Evolutionary conservation across 2,888 invertebrate species (phyloP).

Genomic region (Trisateles emortualis): DNA sequence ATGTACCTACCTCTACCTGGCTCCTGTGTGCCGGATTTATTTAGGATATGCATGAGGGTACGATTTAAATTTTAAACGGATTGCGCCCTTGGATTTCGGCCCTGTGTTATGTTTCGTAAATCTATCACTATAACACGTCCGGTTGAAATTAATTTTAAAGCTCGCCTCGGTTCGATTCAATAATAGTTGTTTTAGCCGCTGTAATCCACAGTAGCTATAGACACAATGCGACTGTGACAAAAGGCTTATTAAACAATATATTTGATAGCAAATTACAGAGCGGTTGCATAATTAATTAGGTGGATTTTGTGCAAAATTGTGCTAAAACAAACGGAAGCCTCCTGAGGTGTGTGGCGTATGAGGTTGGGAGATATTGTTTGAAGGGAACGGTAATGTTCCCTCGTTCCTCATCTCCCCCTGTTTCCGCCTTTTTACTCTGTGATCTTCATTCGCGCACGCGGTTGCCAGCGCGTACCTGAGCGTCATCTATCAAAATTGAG

Average conservation of each 20-base stretch:
- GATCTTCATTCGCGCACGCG: conserved; percentile 23
- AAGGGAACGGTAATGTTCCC: conserved; percentile 42
- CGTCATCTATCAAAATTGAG: conserved; percentile 49
- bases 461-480: conserved; percentile 25
- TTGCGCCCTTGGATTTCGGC: conserved; percentile 84
- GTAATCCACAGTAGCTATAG: conserved; percentile 62
- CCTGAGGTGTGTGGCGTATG: conserved; percentile 39
- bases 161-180: conserved; percentile 69
- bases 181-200: conserved; percentile 73
- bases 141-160: conserved; percentile 66
- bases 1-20: conserved; percentile 82
- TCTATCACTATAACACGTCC: conserved; percentile 76
- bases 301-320: conserved; percentile 48
- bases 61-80: conserved; percentile 87
- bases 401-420: conserved; percentile 23
- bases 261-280: conserved; percentile 59
- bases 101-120: conserved; percentile 80
- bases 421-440: conserved; percentile 31
- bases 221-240: conserved; percentile 64
- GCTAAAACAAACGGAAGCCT: conserved; percentile 44
- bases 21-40: conserved; percentile 83
- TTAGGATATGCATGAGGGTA: conserved; percentile 87
- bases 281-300: conserved; percentile 58
- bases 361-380: conserved; percentile 44
- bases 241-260: conserved; percentile 64